Conservation (phyloP, 2,797 vertebrate species). For the Fringilla coelebs region DNA sequence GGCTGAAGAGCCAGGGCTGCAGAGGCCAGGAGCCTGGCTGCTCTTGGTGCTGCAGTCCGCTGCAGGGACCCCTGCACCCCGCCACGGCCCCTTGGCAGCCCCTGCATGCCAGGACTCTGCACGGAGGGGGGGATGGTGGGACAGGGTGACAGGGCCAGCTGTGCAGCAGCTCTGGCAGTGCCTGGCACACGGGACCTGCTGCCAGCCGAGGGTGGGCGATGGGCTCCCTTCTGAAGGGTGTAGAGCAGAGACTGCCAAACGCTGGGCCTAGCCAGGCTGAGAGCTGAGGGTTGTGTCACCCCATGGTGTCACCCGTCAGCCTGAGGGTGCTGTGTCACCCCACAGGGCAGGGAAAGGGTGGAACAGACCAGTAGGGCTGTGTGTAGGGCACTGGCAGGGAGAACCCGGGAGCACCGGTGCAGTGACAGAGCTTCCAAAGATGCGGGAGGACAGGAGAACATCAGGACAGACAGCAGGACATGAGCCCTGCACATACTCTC, state of each 20-base stretch:
- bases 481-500: not conserved
- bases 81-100: accelerated
- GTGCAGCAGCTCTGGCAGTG: not conserved
- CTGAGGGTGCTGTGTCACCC: not conserved
- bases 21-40: not conserved
- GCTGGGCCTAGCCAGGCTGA: accelerated
- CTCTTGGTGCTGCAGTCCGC: not conserved
- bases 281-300: not conserved
- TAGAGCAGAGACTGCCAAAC: accelerated
- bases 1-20: conserved; percentile 62
- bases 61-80: not conserved
- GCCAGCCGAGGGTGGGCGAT: accelerated
- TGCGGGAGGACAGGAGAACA: not conserved
- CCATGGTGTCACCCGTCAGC: not conserved
- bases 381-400: not conserved
- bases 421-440: not conserved
- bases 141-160: not conserved
- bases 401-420: not conserved
- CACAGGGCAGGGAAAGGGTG: not conserved
- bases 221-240: accelerated
- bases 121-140: accelerated
- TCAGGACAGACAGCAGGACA: not conserved
- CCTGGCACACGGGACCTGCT: accelerated
- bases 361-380: accelerated
- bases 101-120: not conserved